Evolutionary conservation across 2,888 invertebrate genomes (phyloP).

Genomic region (Pheosia gnoma): DNA sequence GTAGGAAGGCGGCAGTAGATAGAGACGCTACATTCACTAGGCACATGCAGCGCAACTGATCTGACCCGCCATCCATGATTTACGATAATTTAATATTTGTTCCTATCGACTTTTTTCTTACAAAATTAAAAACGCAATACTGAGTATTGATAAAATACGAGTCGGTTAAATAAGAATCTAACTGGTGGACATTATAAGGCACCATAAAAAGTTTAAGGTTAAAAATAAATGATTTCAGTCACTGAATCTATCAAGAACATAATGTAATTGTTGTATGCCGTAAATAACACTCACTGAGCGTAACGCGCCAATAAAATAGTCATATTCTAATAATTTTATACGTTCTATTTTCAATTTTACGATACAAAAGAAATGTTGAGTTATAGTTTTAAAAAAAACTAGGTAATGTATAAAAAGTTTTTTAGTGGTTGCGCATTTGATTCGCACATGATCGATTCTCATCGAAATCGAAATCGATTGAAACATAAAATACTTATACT

Average conservation of each 20-base stretch:
- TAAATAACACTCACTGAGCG: neutral
- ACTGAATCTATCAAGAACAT: conserved; percentile 1
- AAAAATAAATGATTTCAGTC: neutral
- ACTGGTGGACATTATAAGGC: neutral
- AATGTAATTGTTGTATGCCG: neutral
- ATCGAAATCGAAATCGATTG: too few relatives aligned
- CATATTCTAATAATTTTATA: neutral
- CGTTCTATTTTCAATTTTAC: neutral
- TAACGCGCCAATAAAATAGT: neutral
- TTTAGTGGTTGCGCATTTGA: neutral
- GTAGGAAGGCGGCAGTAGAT: too few relatives aligned
- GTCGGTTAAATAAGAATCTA: neutral
- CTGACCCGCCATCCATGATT: too few relatives aligned
- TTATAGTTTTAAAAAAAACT: neutral
- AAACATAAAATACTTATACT: too few relatives aligned
- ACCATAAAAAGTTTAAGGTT: neutral
- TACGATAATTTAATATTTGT: neutral
- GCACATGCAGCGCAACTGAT: too few relatives aligned
- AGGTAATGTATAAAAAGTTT: neutral
- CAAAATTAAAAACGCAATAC: neutral
- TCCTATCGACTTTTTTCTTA: neutral
- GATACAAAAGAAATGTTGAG: neutral
- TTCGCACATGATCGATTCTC: neutral
- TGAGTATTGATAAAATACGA: neutral
- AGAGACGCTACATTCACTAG: too few relatives aligned